These are phyloP conservation scores for Prochilodus magdalenae DNA, from an alignment of 2,113 vertebrate genomes.

Conservation along the genomic window DNA sequence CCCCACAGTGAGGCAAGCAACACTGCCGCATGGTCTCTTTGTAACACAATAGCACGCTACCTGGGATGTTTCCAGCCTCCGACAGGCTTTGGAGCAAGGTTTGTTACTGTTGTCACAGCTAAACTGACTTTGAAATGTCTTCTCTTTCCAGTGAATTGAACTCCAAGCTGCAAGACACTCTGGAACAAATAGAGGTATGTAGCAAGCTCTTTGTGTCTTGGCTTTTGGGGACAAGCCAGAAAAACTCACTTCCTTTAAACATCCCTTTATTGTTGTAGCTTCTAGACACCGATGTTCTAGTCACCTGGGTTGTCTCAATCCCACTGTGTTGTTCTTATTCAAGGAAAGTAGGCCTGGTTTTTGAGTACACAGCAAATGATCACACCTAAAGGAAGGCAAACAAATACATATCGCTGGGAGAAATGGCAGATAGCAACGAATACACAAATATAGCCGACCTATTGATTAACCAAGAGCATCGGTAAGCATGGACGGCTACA, in stretches of 20 bases:
- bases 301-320: too few relatives aligned
- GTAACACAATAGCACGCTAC: background rate
- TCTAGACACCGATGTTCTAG: background rate
- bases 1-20: constrained; percentile 10
- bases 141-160: constrained; percentile 86
- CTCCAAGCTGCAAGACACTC: constrained; percentile 97
- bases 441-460: too few relatives aligned
- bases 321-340: too few relatives aligned
- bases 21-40: background rate
- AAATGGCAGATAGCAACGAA: too few relatives aligned
- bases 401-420: too few relatives aligned
- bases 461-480: too few relatives aligned
- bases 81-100: background rate
- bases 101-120: background rate
- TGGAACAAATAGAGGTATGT: constrained; percentile 98
- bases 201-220: background rate
- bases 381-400: too few relatives aligned
- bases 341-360: too few relatives aligned
- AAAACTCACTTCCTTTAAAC: too few relatives aligned
- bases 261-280: background rate
- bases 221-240: background rate
- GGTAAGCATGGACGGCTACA: too few relatives aligned
- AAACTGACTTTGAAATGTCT: constrained; percentile 23
- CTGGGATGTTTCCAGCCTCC: background rate
- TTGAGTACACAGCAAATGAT: too few relatives aligned